These are phyloP conservation scores for Chorisops tibialis DNA, from an alignment of 2,888 invertebrate genomes.

Conservation along the genomic window DNA sequence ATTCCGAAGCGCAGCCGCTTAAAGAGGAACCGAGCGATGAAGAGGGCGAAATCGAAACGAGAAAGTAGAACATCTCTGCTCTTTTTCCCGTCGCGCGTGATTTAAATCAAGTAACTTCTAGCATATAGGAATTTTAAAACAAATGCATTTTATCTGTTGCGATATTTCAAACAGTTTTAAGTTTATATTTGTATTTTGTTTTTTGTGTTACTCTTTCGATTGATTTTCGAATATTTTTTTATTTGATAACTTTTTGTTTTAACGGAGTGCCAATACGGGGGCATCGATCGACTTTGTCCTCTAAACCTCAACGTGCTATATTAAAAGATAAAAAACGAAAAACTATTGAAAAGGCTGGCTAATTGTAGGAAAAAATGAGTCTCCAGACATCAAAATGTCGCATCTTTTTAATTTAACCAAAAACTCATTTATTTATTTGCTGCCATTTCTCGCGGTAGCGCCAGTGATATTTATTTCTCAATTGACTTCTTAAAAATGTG, in stretches of 20 bases:
- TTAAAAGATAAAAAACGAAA: slow-evolving; percentile 1
- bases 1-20: slow-evolving; percentile 58
- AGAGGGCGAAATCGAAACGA: slow-evolving; percentile 46
- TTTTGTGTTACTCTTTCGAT: too few species aligned
- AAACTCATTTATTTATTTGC: too few species aligned
- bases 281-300: slow-evolving; percentile 15
- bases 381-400: too few species aligned
- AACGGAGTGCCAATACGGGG: slow-evolving; percentile 18
- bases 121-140: slow-evolving; percentile 14
- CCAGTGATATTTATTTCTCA: slow-evolving; percentile 11
- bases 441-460: neutral
- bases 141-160: slow-evolving; percentile 19
- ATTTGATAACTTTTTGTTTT: too few species aligned
- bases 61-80: too few species aligned
- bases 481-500: slow-evolving; percentile 9
- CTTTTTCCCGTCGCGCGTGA: neutral
- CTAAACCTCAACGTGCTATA: slow-evolving; percentile 9
- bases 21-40: slow-evolving; percentile 64
- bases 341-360: slow-evolving; percentile 23
- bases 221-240: too few species aligned
- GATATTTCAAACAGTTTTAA: neutral
- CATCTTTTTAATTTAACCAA: too few species aligned
- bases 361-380: slow-evolving; percentile 11
- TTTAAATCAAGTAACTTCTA: slow-evolving; percentile 1
- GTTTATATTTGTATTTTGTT: too few species aligned